Evolutionary conservation across 2,888 invertebrate genomes (phyloP), one percentile per base, ranked within the genome.

Genomic region (Altica lythri): DNA sequence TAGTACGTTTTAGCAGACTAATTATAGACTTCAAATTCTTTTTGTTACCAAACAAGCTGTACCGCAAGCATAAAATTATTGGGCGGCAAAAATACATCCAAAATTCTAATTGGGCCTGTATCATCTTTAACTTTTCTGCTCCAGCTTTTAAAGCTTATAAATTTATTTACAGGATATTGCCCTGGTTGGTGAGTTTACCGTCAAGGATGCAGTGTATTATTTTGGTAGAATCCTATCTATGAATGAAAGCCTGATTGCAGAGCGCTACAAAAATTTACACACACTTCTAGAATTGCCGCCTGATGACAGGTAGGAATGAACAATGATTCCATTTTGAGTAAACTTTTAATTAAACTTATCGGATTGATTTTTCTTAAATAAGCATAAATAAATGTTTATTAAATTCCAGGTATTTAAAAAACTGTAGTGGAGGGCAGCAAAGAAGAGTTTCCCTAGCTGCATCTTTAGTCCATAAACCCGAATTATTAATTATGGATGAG

Each of bases 391-490:
- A n/a, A 12, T 4, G 55, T 58, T 59, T 18, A n/a, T n/a, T n/a
- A n/a, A n/a, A n/a, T n/a, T n/a, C n/a, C 45, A 71, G 72, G 45
- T 70, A 83, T 72, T 72, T 94, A 51, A 86, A 86, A 69, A 79
- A 86, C 54, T 81, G 88, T 68, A 93, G 93, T 63, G 95, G 95
- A 2, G 95, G 95, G 0, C 95, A 95, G 74, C 92, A 93, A 75
- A 79, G 95, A 55, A 80, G 95, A 48, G 88, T 95, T 0, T 95
- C 95, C 0, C 84, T 95, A 62, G 93, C 94, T 0, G 90, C 90
- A 2, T 92, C 95, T 0, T 77, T 95, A 70, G 84, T 95, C 0
- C 94, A 95, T 70, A 89, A 88, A 63, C 95, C 95, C 0, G 90
- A 93, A 72, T 76, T 95, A 25, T 78, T 95, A 19, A 93, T 95